phyloP scores from a whole-genome alignment of 2,888 invertebrate genomes.

The Oscheius myriophilus region DNA sequence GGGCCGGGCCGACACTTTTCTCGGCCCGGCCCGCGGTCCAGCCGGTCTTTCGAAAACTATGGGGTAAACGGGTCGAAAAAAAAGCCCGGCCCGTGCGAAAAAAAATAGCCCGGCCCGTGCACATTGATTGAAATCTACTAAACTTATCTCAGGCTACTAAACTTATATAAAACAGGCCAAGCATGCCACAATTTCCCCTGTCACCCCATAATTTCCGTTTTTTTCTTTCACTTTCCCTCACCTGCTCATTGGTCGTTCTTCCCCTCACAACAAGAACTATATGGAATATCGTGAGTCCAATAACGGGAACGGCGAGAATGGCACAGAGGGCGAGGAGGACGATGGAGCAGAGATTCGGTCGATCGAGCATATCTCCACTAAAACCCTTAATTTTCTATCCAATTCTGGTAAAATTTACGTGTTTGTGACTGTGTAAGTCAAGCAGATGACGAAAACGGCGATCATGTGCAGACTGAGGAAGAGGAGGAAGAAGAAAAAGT shows the following conservation, averaged over 20 bases:
- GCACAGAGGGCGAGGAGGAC: constrained; percentile 87
- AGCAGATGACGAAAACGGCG: constrained; percentile 91
- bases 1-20: too few species aligned
- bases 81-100: too few species aligned
- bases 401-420: constrained; percentile 28
- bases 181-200: not conserved
- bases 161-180: not conserved
- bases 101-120: too few species aligned
- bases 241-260: constrained; percentile 97
- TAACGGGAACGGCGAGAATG: constrained; percentile 91
- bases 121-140: too few species aligned
- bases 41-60: too few species aligned
- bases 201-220: not conserved
- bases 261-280: constrained; percentile 94
- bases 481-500: constrained; percentile 97
- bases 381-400: not conserved
- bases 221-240: constrained; percentile 44
- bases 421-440: constrained; percentile 83
- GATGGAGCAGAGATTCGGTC: constrained; percentile 77
- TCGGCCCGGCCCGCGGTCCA: too few species aligned
- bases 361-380: constrained; percentile 48
- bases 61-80: too few species aligned
- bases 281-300: constrained; percentile 97
- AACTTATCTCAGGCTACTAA: too few species aligned
- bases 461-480: constrained; percentile 96